phyloP scores from a whole-genome alignment of 2,797 vertebrate genomes.

The Acipenser transmontanus region DNA sequence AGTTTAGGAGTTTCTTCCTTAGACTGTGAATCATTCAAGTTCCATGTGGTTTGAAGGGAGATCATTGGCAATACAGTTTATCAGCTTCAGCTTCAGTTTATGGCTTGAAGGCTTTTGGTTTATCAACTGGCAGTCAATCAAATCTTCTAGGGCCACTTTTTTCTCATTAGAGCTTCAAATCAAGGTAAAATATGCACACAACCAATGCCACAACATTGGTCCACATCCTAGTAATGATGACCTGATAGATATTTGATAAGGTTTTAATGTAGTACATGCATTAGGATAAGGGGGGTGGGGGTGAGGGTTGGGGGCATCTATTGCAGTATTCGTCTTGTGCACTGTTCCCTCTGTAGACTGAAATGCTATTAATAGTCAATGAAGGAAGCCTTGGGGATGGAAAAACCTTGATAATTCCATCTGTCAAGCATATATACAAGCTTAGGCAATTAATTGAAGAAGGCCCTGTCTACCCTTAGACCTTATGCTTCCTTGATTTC shows the following conservation, averaged over 20 bases:
- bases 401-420: slow-evolving; percentile 64
- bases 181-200: too few relatives aligned
- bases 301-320: background rate
- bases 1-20: too few relatives aligned
- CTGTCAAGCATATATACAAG: slow-evolving; percentile 52
- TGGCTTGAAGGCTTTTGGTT: too few relatives aligned
- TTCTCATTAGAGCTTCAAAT: too few relatives aligned
- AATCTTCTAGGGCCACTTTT: too few relatives aligned
- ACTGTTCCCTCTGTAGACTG: slow-evolving; percentile 19
- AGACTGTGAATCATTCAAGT: too few relatives aligned
- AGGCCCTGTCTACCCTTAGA: slow-evolving; percentile 46
- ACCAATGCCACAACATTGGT: background rate
- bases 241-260: slow-evolving; percentile 22
- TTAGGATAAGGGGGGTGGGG: slow-evolving; percentile 8
- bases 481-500: slow-evolving; percentile 30
- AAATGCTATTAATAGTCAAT: slow-evolving; percentile 59
- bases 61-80: too few relatives aligned
- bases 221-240: slow-evolving; percentile 7
- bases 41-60: too few relatives aligned
- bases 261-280: slow-evolving; percentile 13
- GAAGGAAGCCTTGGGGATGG: slow-evolving; percentile 45
- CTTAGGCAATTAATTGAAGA: slow-evolving; percentile 61
- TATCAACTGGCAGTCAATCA: too few relatives aligned
- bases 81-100: too few relatives aligned
- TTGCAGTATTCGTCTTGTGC: slow-evolving; percentile 8